Evolutionary conservation across 1,140 invertebrate genomes (phyloP).

Genomic region (Zaprionus ghesquierei): DNA sequence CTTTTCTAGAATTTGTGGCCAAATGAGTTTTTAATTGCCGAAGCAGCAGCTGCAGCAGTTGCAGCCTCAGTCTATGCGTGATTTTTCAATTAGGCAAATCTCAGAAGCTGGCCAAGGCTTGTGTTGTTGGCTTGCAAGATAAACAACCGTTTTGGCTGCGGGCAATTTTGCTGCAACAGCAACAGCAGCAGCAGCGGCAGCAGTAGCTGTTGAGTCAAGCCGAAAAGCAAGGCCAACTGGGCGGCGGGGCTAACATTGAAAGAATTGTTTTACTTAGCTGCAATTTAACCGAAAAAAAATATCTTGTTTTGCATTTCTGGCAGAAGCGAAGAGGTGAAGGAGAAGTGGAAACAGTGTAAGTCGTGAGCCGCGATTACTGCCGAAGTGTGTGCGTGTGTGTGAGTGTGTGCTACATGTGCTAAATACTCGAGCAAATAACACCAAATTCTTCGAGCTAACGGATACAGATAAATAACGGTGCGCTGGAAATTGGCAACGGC

Average conservation of each 20-base stretch:
- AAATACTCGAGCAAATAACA: constrained; percentile 64
- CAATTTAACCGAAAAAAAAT: constrained; percentile 12
- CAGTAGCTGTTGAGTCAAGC: neutral
- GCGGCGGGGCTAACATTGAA: constrained; percentile 66
- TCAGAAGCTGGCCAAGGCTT: constrained; percentile 8
- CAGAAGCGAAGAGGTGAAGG: constrained; percentile 10
- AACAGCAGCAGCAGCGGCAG: neutral
- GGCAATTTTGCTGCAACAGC: constrained; percentile 8
- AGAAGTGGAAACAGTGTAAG: constrained; percentile 3
- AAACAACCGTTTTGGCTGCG: constrained; percentile 19
- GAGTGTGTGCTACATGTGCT: constrained; percentile 60
- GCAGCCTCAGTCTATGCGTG: constrained; percentile 7
- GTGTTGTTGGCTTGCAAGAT: neutral
- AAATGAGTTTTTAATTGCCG: constrained; percentile 29
- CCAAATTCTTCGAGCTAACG: constrained; percentile 59
- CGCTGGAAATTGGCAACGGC: constrained; percentile 70
- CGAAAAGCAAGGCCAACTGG: constrained; percentile 47
- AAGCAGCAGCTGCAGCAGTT: neutral
- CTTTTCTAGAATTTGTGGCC: constrained; percentile 45
- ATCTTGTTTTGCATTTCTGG: constrained; percentile 50
- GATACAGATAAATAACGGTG: constrained; percentile 62
- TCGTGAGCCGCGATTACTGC: neutral
- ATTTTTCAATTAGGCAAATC: constrained; percentile 26
- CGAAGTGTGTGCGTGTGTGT: neutral
- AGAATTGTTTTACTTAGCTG: constrained; percentile 31